Percentiles rank a stretch among this genome's conserved stretches.
Conservation (phyloP, 2,888 invertebrate genomes). For the Octodonta nipae region DNA sequence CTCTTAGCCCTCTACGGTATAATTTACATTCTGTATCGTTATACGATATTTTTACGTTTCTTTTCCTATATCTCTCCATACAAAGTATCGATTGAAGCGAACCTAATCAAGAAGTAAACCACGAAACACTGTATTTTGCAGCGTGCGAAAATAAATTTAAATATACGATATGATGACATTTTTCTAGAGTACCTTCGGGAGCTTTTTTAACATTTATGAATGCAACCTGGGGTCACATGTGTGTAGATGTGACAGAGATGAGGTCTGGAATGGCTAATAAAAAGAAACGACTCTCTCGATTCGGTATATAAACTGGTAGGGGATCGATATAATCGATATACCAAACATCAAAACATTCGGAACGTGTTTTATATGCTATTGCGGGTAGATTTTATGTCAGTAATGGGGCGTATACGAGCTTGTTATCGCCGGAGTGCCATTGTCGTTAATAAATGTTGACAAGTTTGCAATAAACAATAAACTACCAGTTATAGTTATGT, state of each 20-base stretch:
- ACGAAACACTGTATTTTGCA: constrained; percentile 12
- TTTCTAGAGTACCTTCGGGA: constrained; percentile 28
- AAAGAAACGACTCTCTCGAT: constrained; percentile 36
- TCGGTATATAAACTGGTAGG: constrained; percentile 17
- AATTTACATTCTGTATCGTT: too few relatives aligned
- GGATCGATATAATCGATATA: constrained; percentile 33
- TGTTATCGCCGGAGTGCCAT: too few relatives aligned
- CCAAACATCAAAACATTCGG: constrained; percentile 32
- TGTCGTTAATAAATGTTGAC: too few relatives aligned
- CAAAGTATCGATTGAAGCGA: too few relatives aligned
- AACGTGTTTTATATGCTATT: constrained; percentile 32
- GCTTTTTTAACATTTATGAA: constrained; percentile 30
- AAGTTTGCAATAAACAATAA: too few relatives aligned
- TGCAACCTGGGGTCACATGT: constrained; percentile 31
- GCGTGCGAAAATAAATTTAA: constrained; percentile 14
- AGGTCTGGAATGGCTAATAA: constrained; percentile 32
- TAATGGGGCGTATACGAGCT: constrained; percentile 23
- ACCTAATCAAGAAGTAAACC: too few relatives aligned
- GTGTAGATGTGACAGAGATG: constrained; percentile 31
- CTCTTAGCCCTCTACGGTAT: too few relatives aligned
- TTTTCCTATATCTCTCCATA: too few relatives aligned
- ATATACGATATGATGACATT: constrained; percentile 29
- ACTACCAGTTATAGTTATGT: too few relatives aligned
- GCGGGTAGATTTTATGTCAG: constrained; percentile 30
- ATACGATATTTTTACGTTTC: too few relatives aligned